A percentile compares a stretch with the other conserved stretches of the same genome.
phyloP scores from a whole-genome alignment of 2,113 vertebrate genomes.

The Lepisosteus oculatus region DNA sequence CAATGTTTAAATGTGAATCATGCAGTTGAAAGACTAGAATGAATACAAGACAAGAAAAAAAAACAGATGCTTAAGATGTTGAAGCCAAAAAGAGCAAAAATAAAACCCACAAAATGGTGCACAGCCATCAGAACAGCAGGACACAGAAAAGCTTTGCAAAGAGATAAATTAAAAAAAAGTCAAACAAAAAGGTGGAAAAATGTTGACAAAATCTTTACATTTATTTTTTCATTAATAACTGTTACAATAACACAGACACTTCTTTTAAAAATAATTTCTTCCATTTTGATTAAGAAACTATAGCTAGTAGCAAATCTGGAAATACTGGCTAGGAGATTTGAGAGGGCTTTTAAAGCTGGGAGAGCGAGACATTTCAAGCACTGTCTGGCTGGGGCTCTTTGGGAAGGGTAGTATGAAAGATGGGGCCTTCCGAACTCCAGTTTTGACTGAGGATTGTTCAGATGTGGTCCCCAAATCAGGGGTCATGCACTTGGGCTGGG shows the following conservation, averaged over 20 bases:
- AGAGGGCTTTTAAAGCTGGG: constrained; percentile 71
- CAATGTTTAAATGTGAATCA: neutral
- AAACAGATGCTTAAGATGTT: constrained; percentile 4
- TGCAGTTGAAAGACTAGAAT: neutral
- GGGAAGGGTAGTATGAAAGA: constrained; percentile 60
- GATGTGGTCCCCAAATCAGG: constrained; percentile 47
- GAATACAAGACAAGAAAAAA: neutral
- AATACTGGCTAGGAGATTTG: constrained; percentile 74
- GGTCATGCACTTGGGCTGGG: constrained; percentile 45
- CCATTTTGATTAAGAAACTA: too few relatives aligned
- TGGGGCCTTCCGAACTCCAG: constrained; percentile 50
- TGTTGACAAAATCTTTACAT: neutral
- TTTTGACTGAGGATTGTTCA: constrained; percentile 46
- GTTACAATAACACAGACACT: neutral
- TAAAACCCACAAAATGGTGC: neutral
- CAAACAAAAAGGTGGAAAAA: neutral
- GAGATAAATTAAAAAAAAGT: constrained; percentile 8
- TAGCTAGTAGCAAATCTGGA: constrained; percentile 45
- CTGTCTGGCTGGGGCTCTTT: constrained; percentile 64
- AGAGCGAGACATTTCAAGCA: constrained; percentile 57
- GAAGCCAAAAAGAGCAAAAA: neutral
- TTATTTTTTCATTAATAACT: neutral
- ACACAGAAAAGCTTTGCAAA: neutral
- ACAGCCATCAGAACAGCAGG: neutral
- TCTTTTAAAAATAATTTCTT: too few relatives aligned